Conservation (phyloP, 37 sponge, comb jelly and placozoan genomes). For the Agelas oroides region DNA sequence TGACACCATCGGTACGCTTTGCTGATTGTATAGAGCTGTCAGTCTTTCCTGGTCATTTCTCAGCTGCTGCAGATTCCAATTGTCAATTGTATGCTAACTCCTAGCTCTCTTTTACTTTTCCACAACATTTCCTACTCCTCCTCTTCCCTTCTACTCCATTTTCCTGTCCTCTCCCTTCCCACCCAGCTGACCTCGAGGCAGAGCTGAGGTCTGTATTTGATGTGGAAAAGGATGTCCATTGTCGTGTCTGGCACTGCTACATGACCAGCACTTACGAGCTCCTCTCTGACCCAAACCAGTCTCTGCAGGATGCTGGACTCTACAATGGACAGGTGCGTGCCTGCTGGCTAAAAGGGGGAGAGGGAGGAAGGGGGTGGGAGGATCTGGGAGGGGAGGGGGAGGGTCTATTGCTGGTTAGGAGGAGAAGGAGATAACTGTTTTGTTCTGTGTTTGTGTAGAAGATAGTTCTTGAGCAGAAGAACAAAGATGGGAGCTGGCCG, state of each 20-base stretch:
- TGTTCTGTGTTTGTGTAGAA: conserved; percentile 54
- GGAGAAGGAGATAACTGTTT: too few species aligned
- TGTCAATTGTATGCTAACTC: too few species aligned
- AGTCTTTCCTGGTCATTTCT: too few species aligned
- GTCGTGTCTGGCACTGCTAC: conserved; percentile 86
- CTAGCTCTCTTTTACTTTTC: too few species aligned
- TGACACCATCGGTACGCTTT: conserved; percentile 62
- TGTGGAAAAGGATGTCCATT: conserved; percentile 56
- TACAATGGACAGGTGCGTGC: conserved; percentile 76
- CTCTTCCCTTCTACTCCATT: too few species aligned
- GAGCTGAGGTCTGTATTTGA: conserved; percentile 55
- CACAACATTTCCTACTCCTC: too few species aligned
- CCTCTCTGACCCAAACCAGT: conserved; percentile 47
- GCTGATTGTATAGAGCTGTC: too few species aligned
- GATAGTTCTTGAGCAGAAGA: conserved; percentile 75
- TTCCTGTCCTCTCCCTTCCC: too few species aligned
- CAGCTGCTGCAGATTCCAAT: too few species aligned
- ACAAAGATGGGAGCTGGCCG: conserved; percentile 81
- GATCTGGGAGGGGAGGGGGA: background rate
- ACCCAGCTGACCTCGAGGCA: conserved; percentile 54
- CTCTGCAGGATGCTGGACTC: conserved; percentile 78
- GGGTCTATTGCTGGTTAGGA: too few species aligned
- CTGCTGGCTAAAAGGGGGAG: background rate
- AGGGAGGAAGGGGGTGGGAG: background rate
- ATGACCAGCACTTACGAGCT: conserved; percentile 86